These are phyloP conservation scores for Linhomoeus sp. DNA, from an alignment of 2,888 invertebrate genomes.

Conservation along the genomic window DNA sequence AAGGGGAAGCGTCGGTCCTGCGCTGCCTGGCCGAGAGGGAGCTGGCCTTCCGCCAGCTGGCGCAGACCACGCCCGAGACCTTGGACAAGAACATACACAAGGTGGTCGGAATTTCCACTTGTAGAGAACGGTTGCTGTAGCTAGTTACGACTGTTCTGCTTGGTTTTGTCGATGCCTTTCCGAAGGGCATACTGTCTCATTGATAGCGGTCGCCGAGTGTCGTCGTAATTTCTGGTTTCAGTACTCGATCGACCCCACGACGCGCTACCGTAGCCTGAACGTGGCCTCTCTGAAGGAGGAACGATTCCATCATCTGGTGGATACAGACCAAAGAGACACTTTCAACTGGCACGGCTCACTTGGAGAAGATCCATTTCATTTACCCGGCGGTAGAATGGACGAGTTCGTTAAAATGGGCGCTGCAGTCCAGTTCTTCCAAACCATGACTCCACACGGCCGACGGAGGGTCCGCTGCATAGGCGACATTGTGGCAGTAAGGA, in stretches of 20 bases:
- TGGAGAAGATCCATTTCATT: too few species aligned
- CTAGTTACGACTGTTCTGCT: neutral
- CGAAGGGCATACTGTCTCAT: neutral
- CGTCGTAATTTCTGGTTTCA: neutral
- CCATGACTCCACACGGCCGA: too few species aligned
- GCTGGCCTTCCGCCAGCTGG: constrained; percentile 64
- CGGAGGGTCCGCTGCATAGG: too few species aligned
- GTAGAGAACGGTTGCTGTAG: neutral
- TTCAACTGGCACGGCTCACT: too few species aligned
- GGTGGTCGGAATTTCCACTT: neutral
- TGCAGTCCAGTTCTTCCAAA: too few species aligned
- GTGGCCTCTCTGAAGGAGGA: constrained; percentile 7
- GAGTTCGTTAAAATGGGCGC: too few species aligned
- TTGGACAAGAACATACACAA: constrained; percentile 48
- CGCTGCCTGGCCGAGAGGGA: constrained; percentile 74
- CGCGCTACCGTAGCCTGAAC: constrained; percentile 43
- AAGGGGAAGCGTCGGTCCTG: constrained; percentile 32
- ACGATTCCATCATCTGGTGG: constrained; percentile 3
- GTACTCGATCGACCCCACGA: constrained; percentile 32
- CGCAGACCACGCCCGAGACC: constrained; percentile 54
- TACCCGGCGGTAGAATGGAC: too few species aligned
- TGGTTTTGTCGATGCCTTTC: neutral
- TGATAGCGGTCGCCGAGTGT: neutral
- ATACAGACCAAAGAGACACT: constrained; percentile 6
- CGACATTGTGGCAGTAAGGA: too few species aligned